Base-by-base conservation (phyloP, 2,797 vertebrate species). In the Sebastes jordani region DNA sequence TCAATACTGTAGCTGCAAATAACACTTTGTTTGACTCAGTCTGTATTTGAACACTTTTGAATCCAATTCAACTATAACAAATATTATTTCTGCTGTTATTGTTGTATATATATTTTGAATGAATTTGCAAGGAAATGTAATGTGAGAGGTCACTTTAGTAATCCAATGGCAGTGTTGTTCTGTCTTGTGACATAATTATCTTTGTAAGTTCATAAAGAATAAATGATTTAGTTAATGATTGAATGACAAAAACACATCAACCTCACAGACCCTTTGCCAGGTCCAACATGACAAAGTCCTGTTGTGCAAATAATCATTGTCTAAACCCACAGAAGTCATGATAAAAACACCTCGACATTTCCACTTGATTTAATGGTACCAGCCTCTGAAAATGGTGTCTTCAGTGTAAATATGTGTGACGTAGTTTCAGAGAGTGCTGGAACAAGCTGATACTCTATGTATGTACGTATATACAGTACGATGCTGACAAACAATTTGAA, bases 1-100 rank as follows among this genome's bases (percentile, higher is more conserved):
- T 71, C 67, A 67, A 27, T 68, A 18, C 52, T 79, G 36, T 22
- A 59, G 46, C 66, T 77, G 56, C 11, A 67, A 59, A 73, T 23
- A 67, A 32, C 6, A 49, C 8, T 20, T 29, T 11, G 29, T 77
- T 76, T 64, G 11, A 52, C 29, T 34, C 23, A 22, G 16, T 73
- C 52, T 66, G 1, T n/a, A 4, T 42, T 55, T 63, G 3, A 55
- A 55, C 9, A 52, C 6, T 49, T 56, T n/a, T 65, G 1, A 71
- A 68, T 56, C 11, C 36, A 36, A 16, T 52, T 61, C 10, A 46
- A 61, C 2, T 55, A 0, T 69, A n/a, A n/a, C n/a, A 55, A 16
- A 71, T 2, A 59, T 55, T 11, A 32, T 34, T 76, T 38, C 9
- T 46, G 22, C 22, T 36, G 22, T 36, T 11, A n/a, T 36, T 49